These are phyloP conservation scores for Sinocyclocheilus maitianheensis DNA, from an alignment of 2,113 vertebrate genomes.

Conservation along the genomic window DNA sequence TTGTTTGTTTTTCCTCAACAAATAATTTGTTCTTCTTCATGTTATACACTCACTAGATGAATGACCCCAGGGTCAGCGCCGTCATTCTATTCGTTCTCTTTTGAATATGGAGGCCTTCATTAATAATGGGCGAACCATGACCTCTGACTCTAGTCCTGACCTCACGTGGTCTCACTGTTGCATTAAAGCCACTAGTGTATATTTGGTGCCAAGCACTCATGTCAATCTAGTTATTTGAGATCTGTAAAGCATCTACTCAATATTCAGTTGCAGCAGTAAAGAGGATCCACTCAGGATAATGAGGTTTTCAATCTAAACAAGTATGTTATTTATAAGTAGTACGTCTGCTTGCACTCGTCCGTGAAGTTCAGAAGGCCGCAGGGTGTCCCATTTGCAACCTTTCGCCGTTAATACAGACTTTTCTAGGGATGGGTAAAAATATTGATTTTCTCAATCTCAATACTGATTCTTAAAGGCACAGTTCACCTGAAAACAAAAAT, in stretches of 20 bases:
- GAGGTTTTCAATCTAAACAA: constrained; percentile 36
- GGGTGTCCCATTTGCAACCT: not conserved
- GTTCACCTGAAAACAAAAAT: not conserved
- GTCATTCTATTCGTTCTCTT: constrained; percentile 62
- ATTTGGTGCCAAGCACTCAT: constrained; percentile 47
- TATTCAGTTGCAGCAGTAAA: constrained; percentile 30
- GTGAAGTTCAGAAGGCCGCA: not conserved
- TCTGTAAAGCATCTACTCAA: constrained; percentile 41
- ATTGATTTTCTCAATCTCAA: not conserved
- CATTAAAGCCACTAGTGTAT: constrained; percentile 47
- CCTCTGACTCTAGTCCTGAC: constrained; percentile 72
- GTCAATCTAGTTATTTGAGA: constrained; percentile 50
- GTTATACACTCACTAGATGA: constrained; percentile 56
- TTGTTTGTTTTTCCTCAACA: constrained; percentile 48
- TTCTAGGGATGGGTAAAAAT: not conserved
- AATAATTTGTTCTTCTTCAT: constrained; percentile 24
- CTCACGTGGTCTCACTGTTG: constrained; percentile 50
- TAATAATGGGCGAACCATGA: constrained; percentile 74
- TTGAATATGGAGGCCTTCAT: constrained; percentile 65
- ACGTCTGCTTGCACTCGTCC: not conserved
- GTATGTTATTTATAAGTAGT: constrained; percentile 35
- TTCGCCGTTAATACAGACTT: not conserved
- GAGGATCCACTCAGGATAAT: constrained; percentile 47
- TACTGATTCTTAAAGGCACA: not conserved
- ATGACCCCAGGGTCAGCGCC: constrained; percentile 62